Conservation (phyloP, 2,797 vertebrate species). For the Manis pentadactyla region DNA sequence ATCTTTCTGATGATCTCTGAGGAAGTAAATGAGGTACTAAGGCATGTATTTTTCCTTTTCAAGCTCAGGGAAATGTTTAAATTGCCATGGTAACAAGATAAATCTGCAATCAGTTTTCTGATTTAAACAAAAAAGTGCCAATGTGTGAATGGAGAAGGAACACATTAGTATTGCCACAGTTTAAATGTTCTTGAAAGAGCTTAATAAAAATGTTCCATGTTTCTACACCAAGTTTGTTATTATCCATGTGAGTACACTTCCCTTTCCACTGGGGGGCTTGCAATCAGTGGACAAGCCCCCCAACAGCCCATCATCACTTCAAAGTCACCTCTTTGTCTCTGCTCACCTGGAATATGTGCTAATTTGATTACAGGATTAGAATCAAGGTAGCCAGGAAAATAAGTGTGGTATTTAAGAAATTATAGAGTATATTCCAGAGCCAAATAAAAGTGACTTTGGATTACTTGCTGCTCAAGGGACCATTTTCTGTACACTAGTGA, state of each 20-base stretch:
- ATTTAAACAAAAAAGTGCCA: conserved; percentile 58
- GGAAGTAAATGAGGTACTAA: conserved; percentile 55
- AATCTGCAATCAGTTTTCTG: conserved; percentile 74
- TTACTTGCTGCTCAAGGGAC: neutral
- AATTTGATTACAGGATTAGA: conserved; percentile 56
- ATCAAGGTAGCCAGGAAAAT: conserved; percentile 54
- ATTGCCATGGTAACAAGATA: conserved; percentile 75
- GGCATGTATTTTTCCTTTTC: conserved; percentile 32
- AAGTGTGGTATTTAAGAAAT: conserved; percentile 16
- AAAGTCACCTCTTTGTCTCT: conserved; percentile 38
- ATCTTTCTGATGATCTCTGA: neutral
- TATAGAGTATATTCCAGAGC: neutral
- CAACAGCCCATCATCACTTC: neutral
- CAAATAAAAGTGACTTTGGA: conserved; percentile 42
- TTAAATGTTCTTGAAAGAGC: neutral
- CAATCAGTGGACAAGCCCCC: neutral
- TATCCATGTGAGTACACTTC: neutral
- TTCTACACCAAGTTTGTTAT: neutral
- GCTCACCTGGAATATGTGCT: conserved; percentile 39
- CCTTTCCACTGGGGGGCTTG: neutral
- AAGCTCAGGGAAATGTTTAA: conserved; percentile 48
- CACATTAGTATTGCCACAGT: neutral
- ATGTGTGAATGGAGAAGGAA: conserved; percentile 39
- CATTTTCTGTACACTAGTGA: conserved; percentile 40
- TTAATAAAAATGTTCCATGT: neutral